Base-by-base conservation (phyloP, 1,140 invertebrate genomes). In the Marisa cornuarietis region DNA sequence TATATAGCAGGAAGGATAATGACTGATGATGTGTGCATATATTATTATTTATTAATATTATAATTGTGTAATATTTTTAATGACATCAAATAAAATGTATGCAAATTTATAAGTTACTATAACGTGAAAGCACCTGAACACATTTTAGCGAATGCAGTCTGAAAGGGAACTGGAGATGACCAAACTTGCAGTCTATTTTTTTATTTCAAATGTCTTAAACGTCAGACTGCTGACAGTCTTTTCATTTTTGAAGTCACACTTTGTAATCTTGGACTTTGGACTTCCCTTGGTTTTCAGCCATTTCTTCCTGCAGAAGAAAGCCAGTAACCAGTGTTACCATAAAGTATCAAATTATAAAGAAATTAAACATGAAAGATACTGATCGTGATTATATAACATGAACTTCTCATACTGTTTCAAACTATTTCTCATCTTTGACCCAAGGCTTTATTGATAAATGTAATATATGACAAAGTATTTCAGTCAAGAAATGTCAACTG, bases 181-280 rank as follows among this genome's bases (percentile, higher is more conserved):
- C 66, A 68, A n/a, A 42, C n/a, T 68, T 24, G 31, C 66, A 8
- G 66, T 68, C 31, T 63, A 79, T 49, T 79, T 80, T 24, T 24
- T 79, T 26, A 85, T 80, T 13, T 72, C 61, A 79, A 86, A 86
- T 7, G 66, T 20, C 13, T 49, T 24, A 72, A 80, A 85, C 0
- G 68, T 20, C 26, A 26, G 31, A 68, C 72, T 82, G 16, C 74
- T 66, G 62, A 87, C 76, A 65, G 26, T 66, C 76, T 76, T 80
- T 74, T 88, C 86, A 82, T 88, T 80, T 65, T 79, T 82, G 78
- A 88, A 89, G 54, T 83, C 83, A 82, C 84, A 85, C 80, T 83
- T 88, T 16, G 82, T 79, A 63, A 90, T 89, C 68, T 65, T 82
- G 16, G 83, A 86, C 58, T 85, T 85, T 62, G 83, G 84, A 83